These are phyloP conservation scores for Neotragus moschatus DNA, from an alignment of 2,113 vertebrate genomes.

Conservation along the genomic window DNA sequence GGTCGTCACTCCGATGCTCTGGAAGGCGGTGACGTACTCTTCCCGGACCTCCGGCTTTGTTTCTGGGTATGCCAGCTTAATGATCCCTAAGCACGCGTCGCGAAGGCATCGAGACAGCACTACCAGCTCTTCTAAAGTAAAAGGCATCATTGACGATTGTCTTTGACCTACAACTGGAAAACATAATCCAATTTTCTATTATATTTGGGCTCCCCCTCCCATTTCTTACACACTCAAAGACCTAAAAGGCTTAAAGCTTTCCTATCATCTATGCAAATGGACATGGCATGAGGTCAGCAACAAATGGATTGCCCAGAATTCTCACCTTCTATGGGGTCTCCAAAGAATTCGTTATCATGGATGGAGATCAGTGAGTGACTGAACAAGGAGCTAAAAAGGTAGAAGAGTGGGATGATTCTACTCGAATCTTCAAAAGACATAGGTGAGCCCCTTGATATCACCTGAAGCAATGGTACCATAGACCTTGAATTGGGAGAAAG, in stretches of 20 bases:
- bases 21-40: slow-evolving; percentile 92
- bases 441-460: slow-evolving; percentile 95
- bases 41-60: slow-evolving; percentile 94
- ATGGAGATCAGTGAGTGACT: slow-evolving; percentile 98
- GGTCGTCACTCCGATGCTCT: slow-evolving; percentile 92
- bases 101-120: slow-evolving; percentile 93
- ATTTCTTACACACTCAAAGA: background rate
- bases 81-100: slow-evolving; percentile 96
- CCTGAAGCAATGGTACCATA: slow-evolving; percentile 93
- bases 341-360: slow-evolving; percentile 98
- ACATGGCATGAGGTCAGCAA: background rate
- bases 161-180: slow-evolving; percentile 85
- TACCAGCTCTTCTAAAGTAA: slow-evolving; percentile 92
- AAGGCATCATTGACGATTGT: slow-evolving; percentile 97
- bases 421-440: slow-evolving; percentile 96
- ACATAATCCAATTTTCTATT: background rate
- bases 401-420: slow-evolving; percentile 97
- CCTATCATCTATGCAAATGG: background rate
- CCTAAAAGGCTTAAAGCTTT: background rate
- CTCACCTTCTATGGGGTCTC: slow-evolving; percentile 92
- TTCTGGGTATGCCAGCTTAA: slow-evolving; percentile 96
- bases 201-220: background rate
- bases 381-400: slow-evolving; percentile 98
- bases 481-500: slow-evolving; percentile 81
- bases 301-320: background rate